These are phyloP conservation scores for Eurystomus glaucurus DNA, from an alignment of 2,797 vertebrate species.

Conservation along the genomic window DNA sequence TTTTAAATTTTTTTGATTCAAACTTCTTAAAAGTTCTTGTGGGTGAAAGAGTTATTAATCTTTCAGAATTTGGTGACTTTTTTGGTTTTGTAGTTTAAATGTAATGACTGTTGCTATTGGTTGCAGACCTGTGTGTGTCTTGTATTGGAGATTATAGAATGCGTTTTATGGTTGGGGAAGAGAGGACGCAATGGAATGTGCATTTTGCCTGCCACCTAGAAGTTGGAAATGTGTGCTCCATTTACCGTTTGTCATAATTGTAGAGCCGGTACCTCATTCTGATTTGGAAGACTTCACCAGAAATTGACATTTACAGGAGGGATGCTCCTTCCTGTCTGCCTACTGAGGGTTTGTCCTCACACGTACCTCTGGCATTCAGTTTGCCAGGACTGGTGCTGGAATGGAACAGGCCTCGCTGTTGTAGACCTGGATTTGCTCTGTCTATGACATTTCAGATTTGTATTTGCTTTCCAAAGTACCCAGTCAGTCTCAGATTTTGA, in stretches of 20 bases:
- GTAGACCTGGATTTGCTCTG: not conserved
- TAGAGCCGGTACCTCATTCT: not conserved
- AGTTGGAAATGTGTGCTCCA: not conserved
- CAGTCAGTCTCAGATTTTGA: not conserved
- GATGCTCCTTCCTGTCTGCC: not conserved
- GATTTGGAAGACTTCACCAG: not conserved
- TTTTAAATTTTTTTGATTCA: not conserved
- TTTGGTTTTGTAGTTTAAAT: not conserved
- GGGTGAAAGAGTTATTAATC: not conserved
- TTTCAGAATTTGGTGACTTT: not conserved
- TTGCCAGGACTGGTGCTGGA: not conserved
- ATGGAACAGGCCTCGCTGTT: not conserved
- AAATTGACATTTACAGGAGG: not conserved
- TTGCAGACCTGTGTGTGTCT: not conserved
- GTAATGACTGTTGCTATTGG: not conserved
- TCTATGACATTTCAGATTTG: not conserved
- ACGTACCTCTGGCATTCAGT: rapidly evolving
- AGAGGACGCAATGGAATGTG: not conserved
- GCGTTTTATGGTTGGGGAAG: not conserved
- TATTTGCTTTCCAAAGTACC: not conserved
- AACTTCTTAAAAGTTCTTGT: not conserved
- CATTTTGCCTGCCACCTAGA: not conserved
- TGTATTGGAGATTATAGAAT: not conserved
- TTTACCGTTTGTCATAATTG: not conserved
- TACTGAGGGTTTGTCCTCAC: not conserved